A percentile compares a stretch with the other conserved stretches of the same genome.
phyloP scores from a whole-genome alignment of 2,888 invertebrate species.

The Agrotis segetum region DNA sequence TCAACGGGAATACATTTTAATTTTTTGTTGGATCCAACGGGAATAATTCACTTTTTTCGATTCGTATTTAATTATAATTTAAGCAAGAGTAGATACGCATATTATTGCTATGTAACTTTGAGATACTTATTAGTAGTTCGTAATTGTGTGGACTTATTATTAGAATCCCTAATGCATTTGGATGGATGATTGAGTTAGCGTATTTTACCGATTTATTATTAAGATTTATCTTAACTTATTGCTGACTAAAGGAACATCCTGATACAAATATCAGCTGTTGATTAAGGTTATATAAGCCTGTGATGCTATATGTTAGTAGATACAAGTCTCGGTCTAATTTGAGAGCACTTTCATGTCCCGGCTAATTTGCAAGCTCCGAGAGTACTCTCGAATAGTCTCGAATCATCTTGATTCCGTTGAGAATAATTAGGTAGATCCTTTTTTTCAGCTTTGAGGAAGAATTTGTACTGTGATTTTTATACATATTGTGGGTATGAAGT shows the following conservation, averaged over 20 bases:
- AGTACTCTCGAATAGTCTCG: slow-evolving; percentile 41
- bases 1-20: too few relatives aligned
- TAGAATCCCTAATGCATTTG: too few relatives aligned
- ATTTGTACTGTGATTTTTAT: not conserved
- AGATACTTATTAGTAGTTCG: too few relatives aligned
- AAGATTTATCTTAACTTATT: not conserved
- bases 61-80: too few relatives aligned
- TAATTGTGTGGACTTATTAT: too few relatives aligned
- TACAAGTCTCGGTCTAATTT: slow-evolving; percentile 42
- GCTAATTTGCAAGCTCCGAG: slow-evolving; percentile 52
- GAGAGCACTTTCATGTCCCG: slow-evolving; percentile 53
- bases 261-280: not conserved
- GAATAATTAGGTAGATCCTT: slow-evolving; percentile 48
- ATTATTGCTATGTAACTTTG: too few relatives aligned
- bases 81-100: too few relatives aligned
- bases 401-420: slow-evolving; percentile 54
- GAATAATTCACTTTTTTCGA: too few relatives aligned
- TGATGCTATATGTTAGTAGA: not conserved
- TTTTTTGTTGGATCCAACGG: too few relatives aligned
- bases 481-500: not conserved
- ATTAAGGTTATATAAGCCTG: slow-evolving; percentile 1
- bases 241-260: not conserved
- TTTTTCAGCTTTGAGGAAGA: slow-evolving; percentile 25
- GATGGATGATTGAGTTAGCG: too few relatives aligned
- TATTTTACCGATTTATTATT: too few relatives aligned